Percentiles rank a stretch among this genome's conserved stretches.
phyloP scores from a whole-genome alignment of 1,140 invertebrate genomes.

The Mya arenaria region DNA sequence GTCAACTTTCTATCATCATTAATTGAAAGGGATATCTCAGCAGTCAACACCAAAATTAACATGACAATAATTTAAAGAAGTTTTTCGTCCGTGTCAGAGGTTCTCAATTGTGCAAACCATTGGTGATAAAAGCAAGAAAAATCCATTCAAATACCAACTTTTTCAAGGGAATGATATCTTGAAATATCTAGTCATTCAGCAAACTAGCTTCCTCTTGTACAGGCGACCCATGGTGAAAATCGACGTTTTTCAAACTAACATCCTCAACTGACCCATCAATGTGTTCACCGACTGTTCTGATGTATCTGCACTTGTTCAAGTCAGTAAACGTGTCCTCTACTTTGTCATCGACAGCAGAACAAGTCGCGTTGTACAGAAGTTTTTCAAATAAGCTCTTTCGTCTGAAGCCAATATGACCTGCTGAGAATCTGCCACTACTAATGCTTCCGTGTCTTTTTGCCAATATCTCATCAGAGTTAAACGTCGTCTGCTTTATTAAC shows the following conservation, averaged over 20 bases:
- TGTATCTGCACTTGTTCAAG: conserved; percentile 10
- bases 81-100: too few species aligned
- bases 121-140: too few species aligned
- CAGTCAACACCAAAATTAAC: too few species aligned
- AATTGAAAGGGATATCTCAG: too few species aligned
- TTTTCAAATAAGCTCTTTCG: conserved; percentile 19
- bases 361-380: background rate
- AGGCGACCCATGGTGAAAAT: background rate
- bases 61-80: too few species aligned
- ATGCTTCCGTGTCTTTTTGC: background rate
- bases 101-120: too few species aligned
- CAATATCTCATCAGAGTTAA: background rate
- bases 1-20: too few species aligned
- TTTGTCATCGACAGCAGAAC: background rate
- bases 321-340: too few species aligned
- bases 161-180: too few species aligned
- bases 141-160: too few species aligned
- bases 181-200: too few species aligned
- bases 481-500: background rate
- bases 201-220: too few species aligned
- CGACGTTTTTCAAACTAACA: background rate
- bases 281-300: conserved; percentile 3
- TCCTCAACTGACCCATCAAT: background rate
- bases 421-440: background rate
- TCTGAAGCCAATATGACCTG: background rate